Conservation (phyloP, 2,113 vertebrate species). For the Caracal caracal region DNA sequence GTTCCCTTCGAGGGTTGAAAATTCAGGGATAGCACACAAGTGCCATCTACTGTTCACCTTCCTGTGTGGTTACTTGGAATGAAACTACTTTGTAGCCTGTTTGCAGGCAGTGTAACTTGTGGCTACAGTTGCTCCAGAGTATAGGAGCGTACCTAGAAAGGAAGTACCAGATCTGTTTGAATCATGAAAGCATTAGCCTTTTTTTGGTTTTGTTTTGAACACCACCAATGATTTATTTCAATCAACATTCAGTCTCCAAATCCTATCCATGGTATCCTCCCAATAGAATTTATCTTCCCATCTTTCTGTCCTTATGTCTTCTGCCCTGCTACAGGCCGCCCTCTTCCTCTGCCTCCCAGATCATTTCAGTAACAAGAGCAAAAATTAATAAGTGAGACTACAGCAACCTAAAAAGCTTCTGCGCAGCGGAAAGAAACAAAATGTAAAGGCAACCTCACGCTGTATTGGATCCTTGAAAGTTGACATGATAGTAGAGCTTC, state of each 20-base stretch:
- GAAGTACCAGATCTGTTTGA: background rate
- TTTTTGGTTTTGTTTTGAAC: background rate
- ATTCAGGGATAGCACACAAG: background rate
- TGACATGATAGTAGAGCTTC: background rate
- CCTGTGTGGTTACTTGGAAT: background rate
- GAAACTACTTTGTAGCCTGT: background rate
- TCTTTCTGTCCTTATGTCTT: background rate
- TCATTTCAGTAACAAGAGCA: background rate
- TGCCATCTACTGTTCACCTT: slow-evolving; percentile 69
- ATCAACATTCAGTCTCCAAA: background rate
- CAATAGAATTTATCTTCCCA: background rate
- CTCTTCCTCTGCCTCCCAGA: background rate
- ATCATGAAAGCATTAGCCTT: background rate
- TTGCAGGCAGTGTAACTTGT: background rate
- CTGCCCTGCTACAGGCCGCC: background rate
- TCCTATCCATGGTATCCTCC: background rate
- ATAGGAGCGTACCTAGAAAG: background rate
- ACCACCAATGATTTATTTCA: background rate
- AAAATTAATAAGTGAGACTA: background rate
- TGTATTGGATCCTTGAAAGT: background rate
- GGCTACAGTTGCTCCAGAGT: background rate
- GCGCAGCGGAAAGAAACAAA: background rate
- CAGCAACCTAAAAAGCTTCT: background rate
- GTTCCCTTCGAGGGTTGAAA: background rate
- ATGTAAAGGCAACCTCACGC: background rate